Base-by-base conservation (phyloP, 92 coral and sea anemone genomes). In the Bergia puertoricense region DNA sequence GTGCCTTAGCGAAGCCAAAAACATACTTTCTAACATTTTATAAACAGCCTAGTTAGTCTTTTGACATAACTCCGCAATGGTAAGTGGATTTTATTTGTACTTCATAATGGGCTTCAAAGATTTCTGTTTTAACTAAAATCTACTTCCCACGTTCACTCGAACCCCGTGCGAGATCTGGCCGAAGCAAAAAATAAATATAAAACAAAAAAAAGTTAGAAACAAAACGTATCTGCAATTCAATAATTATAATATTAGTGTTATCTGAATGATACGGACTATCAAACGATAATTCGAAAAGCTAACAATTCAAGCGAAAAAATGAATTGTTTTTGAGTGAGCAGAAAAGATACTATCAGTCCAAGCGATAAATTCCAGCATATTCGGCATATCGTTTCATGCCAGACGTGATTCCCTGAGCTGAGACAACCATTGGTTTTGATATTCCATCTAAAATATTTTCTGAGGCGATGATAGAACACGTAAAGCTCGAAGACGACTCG, bases 341-440 rank as follows among this genome's bases (percentile, higher is more conserved):
- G 41, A 46, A 72, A 68, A 48, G 87, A 84, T 84, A 36, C 59
- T 84, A 84, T 84, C 87, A 84, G 79, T 16, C 40, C 22, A 48
- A 45, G 59, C 62, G n/a, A 69, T 44, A 84, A 68, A 68, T 83
- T 22, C 86, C 86, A 68, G 51, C 87, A 84, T 72, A 46, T 38
- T 72, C 67, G 22, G 67, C 50, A 72, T 84, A 46, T 48, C 43
- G 48, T 23, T 74, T 72, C 87, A 74, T 48, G 41, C 48, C 87
- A 71, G 30, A 84, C 87, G 56, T 46, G 79, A 72, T 5, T 44
- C 75, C 56, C 8, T 13, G 40, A 44, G 87, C 87, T 84, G 67
- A 84, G 72, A 45, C 78, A 71, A 14, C n/a, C 56, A 36, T 82
- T 42, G 40, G 6, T 18, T 42, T 43, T 45, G 59, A 66, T 69